These are phyloP conservation scores for Otus sunia DNA, from an alignment of 2,113 vertebrate species.

Conservation along the genomic window DNA sequence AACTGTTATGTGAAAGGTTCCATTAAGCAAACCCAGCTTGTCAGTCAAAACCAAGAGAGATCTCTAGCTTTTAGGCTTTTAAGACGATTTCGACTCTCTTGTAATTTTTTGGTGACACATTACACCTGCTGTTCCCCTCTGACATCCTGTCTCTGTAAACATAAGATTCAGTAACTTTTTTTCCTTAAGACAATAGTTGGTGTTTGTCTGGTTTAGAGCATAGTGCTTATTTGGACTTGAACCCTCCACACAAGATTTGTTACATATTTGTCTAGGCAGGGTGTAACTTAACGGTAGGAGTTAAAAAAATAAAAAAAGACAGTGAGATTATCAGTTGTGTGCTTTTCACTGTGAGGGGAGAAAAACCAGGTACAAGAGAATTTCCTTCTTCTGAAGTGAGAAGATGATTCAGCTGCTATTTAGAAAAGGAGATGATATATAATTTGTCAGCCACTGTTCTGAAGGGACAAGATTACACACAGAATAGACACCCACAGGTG, in stretches of 20 bases:
- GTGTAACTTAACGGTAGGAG: rapidly evolving
- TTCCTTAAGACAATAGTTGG: neutral
- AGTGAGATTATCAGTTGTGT: neutral
- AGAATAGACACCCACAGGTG: neutral
- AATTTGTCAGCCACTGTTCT: neutral
- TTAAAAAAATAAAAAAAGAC: neutral
- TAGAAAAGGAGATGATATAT: neutral
- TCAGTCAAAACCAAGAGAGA: neutral
- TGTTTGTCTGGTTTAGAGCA: neutral
- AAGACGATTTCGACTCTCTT: neutral
- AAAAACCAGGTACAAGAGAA: neutral
- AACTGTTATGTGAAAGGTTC: neutral
- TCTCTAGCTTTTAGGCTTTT: neutral
- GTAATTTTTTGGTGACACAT: neutral
- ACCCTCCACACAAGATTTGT: neutral
- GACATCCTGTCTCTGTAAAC: neutral
- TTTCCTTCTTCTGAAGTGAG: neutral
- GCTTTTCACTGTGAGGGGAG: neutral
- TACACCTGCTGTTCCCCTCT: neutral
- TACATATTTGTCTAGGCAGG: neutral
- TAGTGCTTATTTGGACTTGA: neutral
- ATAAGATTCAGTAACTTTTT: neutral
- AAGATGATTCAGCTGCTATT: neutral
- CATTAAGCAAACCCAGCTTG: neutral
- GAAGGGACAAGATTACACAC: neutral